A percentile compares a stretch with the other conserved stretches of the same genome.
Evolutionary conservation across 2,888 invertebrate species (phyloP).

Genomic region (Arctia plantaginis): DNA sequence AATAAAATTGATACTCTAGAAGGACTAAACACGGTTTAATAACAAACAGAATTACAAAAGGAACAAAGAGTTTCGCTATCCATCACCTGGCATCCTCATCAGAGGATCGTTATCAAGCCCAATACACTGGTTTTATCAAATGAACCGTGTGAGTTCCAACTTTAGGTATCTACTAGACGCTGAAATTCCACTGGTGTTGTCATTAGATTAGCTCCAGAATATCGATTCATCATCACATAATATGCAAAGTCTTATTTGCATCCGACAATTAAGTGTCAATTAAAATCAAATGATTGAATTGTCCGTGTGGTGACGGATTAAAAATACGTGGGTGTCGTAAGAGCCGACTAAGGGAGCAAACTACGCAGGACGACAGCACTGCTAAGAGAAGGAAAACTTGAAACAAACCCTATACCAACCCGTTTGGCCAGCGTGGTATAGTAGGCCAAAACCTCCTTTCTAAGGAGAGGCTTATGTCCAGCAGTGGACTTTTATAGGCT

Average conservation of each 20-base stretch:
- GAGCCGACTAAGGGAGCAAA: too few relatives aligned
- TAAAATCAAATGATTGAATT: neutral
- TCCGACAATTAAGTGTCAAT: neutral
- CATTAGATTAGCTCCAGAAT: neutral
- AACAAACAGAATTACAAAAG: neutral
- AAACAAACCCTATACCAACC: too few relatives aligned
- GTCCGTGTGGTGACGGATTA: too few relatives aligned
- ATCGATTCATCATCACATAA: neutral
- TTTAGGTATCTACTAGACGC: neutral
- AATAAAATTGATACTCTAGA: too few relatives aligned
- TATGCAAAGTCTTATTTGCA: neutral
- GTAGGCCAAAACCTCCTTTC: too few relatives aligned
- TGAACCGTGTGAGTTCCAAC: neutral
- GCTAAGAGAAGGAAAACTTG: too few relatives aligned
- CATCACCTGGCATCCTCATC: neutral
- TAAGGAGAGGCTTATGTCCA: too few relatives aligned
- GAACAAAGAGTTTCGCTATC: neutral
- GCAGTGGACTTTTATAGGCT: too few relatives aligned
- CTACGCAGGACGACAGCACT: too few relatives aligned
- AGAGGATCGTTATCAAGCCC: neutral
- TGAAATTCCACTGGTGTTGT: neutral
- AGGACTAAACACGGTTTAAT: too few relatives aligned
- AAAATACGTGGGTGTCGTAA: too few relatives aligned
- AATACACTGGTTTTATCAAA: neutral
- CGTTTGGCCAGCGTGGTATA: too few relatives aligned